Percentiles rank a stretch among this genome's conserved stretches.
Evolutionary conservation across 2,797 vertebrate genomes (phyloP).

Genomic region (Mustela erminea): DNA sequence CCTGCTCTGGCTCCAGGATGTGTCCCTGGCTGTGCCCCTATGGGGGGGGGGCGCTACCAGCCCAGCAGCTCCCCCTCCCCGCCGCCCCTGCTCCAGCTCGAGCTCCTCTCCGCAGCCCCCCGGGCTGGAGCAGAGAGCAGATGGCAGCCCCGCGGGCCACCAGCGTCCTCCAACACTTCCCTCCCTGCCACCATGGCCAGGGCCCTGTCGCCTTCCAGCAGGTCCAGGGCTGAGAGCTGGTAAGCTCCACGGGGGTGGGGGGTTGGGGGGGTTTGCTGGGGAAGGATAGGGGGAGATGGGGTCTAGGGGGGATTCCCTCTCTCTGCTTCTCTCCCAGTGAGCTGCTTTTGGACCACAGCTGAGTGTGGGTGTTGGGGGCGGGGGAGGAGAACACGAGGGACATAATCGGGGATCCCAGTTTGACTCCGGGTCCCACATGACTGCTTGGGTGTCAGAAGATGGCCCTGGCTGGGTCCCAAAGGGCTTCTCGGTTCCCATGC

Average conservation of each 20-base stretch:
- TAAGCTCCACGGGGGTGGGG: fast-evolving
- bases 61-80: neutral
- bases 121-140: neutral
- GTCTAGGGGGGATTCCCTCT: neutral
- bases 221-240: neutral
- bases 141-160: neutral
- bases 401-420: fast-evolving
- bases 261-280: neutral
- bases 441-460: neutral
- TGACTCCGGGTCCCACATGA: neutral
- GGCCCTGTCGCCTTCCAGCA: neutral
- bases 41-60: neutral
- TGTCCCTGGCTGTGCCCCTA: neutral
- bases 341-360: neutral
- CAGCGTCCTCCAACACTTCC: neutral
- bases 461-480: neutral
- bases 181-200: fast-evolving
- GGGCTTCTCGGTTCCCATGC: fast-evolving
- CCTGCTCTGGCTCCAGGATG: neutral
- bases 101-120: neutral
- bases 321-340: neutral
- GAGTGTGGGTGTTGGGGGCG: neutral
- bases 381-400: neutral
- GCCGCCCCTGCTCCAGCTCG: neutral
- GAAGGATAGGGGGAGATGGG: fast-evolving